A percentile compares a stretch with the other conserved stretches of the same genome.
Evolutionary conservation across 2,113 vertebrate species (phyloP).

Genomic region (Gopherus evgoodei): DNA sequence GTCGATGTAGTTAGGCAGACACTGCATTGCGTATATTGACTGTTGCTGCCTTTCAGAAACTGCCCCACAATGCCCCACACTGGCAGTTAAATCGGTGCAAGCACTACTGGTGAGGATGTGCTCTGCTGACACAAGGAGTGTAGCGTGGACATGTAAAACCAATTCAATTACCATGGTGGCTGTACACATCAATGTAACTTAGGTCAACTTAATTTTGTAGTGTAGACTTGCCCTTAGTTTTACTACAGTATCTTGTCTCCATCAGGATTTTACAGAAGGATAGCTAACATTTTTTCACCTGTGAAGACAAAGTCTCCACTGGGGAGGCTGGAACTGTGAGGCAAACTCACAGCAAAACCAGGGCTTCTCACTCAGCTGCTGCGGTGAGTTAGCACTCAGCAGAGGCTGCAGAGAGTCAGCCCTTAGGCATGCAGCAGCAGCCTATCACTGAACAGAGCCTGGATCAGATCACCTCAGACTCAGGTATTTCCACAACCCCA

Average conservation of each 20-base stretch:
- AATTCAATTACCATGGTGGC: too few relatives aligned
- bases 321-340: background rate
- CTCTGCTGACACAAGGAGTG: too few relatives aligned
- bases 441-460: background rate
- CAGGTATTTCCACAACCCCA: background rate
- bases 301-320: background rate
- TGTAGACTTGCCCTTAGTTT: too few relatives aligned
- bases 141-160: too few relatives aligned
- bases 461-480: background rate
- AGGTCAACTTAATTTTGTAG: background rate
- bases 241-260: rapidly evolving
- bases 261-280: background rate
- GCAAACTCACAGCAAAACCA: too few relatives aligned
- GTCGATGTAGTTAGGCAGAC: background rate
- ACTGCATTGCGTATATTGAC: too few relatives aligned
- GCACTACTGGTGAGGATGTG: too few relatives aligned
- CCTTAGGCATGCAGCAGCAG: background rate
- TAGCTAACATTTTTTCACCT: background rate
- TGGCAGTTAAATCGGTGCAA: too few relatives aligned
- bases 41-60: too few relatives aligned
- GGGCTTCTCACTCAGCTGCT: too few relatives aligned
- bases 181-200: too few relatives aligned
- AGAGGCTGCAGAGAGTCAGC: background rate
- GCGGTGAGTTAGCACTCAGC: background rate
- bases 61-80: too few relatives aligned